phyloP scores from a whole-genome alignment of 2,888 invertebrate species.

The Megastigmus dorsalis region DNA sequence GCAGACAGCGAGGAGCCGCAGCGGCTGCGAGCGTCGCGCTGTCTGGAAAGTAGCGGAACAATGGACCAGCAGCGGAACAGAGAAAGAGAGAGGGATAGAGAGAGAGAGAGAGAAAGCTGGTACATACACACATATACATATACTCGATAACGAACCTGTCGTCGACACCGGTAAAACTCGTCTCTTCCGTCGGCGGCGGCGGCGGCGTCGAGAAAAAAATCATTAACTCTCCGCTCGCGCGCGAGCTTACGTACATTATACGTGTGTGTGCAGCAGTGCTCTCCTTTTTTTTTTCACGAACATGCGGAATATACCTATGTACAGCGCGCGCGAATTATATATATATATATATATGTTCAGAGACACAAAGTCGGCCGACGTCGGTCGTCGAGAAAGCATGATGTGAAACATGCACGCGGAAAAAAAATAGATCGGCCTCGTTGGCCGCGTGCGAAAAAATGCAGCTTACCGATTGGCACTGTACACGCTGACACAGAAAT shows the following conservation, averaged over 20 bases:
- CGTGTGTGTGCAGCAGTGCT: no score
- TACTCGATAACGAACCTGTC: constrained; percentile 70
- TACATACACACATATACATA: no score
- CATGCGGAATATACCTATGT: no score
- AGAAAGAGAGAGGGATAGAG: constrained; percentile 33
- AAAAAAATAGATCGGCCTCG: no score
- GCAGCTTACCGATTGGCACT: no score
- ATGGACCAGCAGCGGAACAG: constrained; percentile 8
- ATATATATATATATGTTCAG: no score
- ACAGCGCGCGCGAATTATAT: background rate
- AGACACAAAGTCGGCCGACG: background rate
- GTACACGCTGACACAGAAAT: constrained; percentile 8
- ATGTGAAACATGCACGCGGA: no score
- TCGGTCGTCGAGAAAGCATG: no score
- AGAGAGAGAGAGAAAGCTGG: no score
- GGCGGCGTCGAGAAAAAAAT: constrained; percentile 49
- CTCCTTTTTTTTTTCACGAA: constrained; percentile 1
- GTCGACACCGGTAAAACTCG: constrained; percentile 62
- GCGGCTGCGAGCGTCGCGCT: constrained; percentile 44
- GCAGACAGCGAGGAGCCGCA: constrained; percentile 51
- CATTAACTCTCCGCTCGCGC: constrained; percentile 44
- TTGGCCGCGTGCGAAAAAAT: background rate
- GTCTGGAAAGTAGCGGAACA: constrained; percentile 52
- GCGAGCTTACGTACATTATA: no score
- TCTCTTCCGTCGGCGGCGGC: constrained; percentile 45